These are phyloP conservation scores for Enteromius afrohamiltoni DNA, from an alignment of 2,797 vertebrate species.

Conservation along the genomic window DNA sequence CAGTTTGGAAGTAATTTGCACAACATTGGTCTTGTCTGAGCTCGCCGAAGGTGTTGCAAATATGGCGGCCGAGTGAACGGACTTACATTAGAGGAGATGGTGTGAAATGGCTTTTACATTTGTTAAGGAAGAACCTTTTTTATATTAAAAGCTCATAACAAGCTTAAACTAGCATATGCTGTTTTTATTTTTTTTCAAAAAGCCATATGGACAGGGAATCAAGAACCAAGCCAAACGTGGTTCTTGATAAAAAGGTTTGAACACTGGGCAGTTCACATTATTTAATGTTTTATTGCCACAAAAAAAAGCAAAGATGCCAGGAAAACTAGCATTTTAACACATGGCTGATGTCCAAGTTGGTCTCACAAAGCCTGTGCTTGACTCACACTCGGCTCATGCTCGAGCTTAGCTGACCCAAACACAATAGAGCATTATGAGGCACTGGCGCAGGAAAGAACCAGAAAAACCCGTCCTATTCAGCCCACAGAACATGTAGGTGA, in stretches of 20 bases:
- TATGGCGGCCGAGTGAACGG: too few relatives aligned
- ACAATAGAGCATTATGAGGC: slow-evolving; percentile 54
- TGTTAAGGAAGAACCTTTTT: too few relatives aligned
- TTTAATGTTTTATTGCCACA: slow-evolving; percentile 13
- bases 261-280: background rate
- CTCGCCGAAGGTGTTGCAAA: too few relatives aligned
- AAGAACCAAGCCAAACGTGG: background rate
- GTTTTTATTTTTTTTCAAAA: background rate
- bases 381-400: slow-evolving; percentile 50
- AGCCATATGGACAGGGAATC: background rate
- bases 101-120: too few relatives aligned
- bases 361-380: slow-evolving; percentile 39
- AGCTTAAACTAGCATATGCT: too few relatives aligned
- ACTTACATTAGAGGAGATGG: too few relatives aligned
- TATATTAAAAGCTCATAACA: too few relatives aligned
- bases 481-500: background rate
- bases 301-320: slow-evolving; percentile 12
- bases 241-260: background rate
- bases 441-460: slow-evolving; percentile 27
- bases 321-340: slow-evolving; percentile 35
- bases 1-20: too few relatives aligned
- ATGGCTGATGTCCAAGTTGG: slow-evolving; percentile 40
- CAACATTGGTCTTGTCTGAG: too few relatives aligned
- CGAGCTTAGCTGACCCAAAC: slow-evolving; percentile 32
- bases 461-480: slow-evolving; percentile 34